Percentiles rank a stretch among this genome's conserved stretches.
phyloP scores from a whole-genome alignment of 2,888 invertebrate species.

The Argynnis bischoffii region DNA sequence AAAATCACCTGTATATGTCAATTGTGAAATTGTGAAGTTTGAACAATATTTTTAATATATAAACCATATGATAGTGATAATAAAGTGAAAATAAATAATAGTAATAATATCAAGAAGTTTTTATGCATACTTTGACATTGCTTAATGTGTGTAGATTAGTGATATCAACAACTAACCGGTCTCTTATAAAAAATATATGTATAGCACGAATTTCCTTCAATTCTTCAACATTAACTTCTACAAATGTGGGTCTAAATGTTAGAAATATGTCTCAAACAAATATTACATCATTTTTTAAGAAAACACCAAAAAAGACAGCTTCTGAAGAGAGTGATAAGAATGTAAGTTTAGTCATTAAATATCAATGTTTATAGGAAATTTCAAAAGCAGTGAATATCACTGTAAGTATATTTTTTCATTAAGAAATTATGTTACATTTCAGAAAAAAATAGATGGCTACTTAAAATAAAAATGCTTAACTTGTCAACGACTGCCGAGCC shows the following conservation, averaged over 20 bases:
- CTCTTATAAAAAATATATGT: neutral
- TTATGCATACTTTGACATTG: constrained; percentile 24
- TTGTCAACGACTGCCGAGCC: too few species aligned
- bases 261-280: constrained; percentile 72
- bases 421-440: too few species aligned
- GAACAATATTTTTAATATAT: too few species aligned
- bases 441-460: too few species aligned
- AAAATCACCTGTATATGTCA: constrained; percentile 12
- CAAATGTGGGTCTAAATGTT: constrained; percentile 29
- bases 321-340: constrained; percentile 32
- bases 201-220: neutral
- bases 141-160: constrained; percentile 25
- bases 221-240: constrained; percentile 4
- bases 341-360: constrained; percentile 22
- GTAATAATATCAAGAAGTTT: neutral
- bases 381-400: too few species aligned
- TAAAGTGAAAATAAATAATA: neutral
- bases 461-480: too few species aligned
- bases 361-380: neutral
- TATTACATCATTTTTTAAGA: constrained; percentile 74
- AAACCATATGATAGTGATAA: neutral
- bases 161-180: neutral
- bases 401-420: neutral
- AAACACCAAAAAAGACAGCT: constrained; percentile 58
- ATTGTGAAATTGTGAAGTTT: neutral